phyloP scores from a whole-genome alignment of 2,797 vertebrate species.

The Gymnothorax javanicus region DNA sequence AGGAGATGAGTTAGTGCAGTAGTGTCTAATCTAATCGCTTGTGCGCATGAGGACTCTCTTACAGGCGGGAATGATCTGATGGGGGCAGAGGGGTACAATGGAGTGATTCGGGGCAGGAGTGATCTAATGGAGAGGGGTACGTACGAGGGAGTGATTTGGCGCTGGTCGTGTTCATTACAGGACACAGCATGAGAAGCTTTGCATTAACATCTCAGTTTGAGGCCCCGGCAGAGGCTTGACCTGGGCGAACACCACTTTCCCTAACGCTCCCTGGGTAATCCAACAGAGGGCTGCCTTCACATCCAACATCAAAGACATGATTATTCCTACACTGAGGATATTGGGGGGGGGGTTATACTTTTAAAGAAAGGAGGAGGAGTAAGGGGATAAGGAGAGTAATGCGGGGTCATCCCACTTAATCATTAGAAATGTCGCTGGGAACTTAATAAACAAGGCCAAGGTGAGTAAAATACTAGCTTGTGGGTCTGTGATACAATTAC shows the following conservation, averaged over 20 bases:
- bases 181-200: constrained; percentile 23
- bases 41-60: background rate
- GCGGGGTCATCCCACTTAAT: no score
- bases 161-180: constrained; percentile 8
- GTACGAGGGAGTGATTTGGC: background rate
- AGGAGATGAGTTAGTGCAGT: background rate
- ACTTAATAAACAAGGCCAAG: background rate
- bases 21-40: background rate
- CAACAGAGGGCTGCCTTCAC: background rate
- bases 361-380: no score
- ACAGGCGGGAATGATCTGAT: background rate
- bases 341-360: background rate
- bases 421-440: background rate
- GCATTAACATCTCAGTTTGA: constrained; percentile 9
- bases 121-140: background rate
- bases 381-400: no score
- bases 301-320: constrained; percentile 20
- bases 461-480: background rate
- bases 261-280: background rate
- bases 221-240: background rate
- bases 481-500: background rate
- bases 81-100: background rate
- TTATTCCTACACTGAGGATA: background rate
- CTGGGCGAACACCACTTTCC: background rate
- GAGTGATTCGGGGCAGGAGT: background rate